A percentile compares a stretch with the other conserved stretches of the same genome.
Conservation (phyloP, 1,140 invertebrate genomes). For the Littorina saxatilis region DNA sequence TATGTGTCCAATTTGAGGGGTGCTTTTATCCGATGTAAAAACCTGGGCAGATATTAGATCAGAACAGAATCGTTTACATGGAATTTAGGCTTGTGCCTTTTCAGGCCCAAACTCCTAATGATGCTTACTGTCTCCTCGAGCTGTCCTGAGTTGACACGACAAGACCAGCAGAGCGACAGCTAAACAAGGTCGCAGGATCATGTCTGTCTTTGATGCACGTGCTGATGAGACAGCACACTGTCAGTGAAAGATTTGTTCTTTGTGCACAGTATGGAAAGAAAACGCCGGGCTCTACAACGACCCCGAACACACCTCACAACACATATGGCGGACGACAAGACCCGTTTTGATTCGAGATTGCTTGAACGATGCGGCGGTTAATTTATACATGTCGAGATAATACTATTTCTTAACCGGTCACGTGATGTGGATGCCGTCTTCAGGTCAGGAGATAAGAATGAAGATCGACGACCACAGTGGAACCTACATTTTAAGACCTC, state of each 20-base stretch:
- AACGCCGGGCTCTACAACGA: neutral
- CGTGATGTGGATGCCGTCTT: neutral
- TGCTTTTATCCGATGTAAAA: no score
- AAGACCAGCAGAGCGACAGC: neutral
- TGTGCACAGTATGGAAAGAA: neutral
- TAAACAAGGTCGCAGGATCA: neutral
- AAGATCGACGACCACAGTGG: neutral
- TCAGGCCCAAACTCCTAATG: no score
- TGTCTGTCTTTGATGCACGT: neutral
- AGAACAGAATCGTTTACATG: no score
- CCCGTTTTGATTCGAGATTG: neutral
- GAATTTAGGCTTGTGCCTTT: no score
- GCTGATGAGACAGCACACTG: neutral
- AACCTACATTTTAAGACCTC: no score
- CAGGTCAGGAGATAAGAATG: neutral
- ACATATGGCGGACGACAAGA: neutral
- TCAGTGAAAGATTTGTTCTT: neutral
- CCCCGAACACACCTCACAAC: no score
- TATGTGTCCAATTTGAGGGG: no score
- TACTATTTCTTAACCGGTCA: neutral
- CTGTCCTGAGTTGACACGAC: neutral
- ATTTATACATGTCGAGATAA: neutral
- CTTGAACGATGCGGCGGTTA: neutral
- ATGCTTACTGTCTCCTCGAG: conserved; percentile 19
- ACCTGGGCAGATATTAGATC: no score